phyloP scores from a whole-genome alignment of 2,113 vertebrate species.

The Grantiella picta region DNA sequence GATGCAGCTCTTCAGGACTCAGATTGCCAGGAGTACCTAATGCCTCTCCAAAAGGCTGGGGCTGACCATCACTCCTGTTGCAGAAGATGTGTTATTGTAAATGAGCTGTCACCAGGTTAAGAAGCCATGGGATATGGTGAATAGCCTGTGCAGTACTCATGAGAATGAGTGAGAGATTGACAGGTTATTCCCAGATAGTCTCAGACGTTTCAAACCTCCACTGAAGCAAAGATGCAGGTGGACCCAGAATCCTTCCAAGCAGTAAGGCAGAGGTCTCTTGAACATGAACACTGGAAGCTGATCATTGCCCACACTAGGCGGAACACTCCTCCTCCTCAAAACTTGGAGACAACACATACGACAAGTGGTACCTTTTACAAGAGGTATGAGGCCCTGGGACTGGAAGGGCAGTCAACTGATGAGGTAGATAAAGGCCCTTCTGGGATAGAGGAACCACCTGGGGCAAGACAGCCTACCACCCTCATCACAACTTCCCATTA shows the following conservation, averaged over 20 bases:
- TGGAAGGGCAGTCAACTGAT: background rate
- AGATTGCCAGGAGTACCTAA: background rate
- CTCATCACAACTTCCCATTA: accelerated
- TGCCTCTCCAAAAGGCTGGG: accelerated
- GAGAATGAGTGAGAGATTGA: background rate
- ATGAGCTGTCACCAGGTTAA: accelerated
- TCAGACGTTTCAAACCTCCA: background rate
- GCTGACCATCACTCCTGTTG: background rate
- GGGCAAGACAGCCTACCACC: background rate
- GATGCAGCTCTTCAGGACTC: background rate
- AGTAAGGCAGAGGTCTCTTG: background rate
- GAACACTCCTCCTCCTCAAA: background rate
- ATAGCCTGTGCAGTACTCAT: background rate
- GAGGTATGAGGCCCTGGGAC: background rate
- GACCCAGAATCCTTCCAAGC: background rate
- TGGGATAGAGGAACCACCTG: background rate
- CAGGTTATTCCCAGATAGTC: background rate
- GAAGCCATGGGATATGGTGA: background rate
- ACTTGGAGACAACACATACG: accelerated
- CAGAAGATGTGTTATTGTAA: background rate
- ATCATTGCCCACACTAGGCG: background rate
- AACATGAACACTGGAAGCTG: background rate
- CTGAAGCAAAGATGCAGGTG: background rate
- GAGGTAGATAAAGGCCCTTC: background rate
- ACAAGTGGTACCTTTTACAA: background rate